Evolutionary conservation across 2,113 vertebrate species (phyloP).

Genomic region (Gymnobelideus leadbeateri): DNA sequence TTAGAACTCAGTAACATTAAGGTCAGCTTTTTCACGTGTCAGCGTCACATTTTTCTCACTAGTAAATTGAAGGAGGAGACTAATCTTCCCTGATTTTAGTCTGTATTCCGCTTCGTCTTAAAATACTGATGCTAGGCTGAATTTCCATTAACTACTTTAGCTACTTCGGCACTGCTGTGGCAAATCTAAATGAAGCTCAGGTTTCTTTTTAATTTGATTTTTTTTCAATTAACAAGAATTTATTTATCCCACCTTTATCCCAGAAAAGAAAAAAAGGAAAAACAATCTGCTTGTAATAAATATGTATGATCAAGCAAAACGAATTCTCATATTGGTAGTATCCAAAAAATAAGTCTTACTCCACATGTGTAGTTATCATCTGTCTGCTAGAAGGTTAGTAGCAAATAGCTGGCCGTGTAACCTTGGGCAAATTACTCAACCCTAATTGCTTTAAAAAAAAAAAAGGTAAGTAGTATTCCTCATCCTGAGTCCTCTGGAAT

Average conservation of each 20-base stretch:
- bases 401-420: too few relatives aligned
- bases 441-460: too few relatives aligned
- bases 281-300: background rate
- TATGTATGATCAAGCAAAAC: background rate
- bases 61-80: background rate
- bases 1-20: background rate
- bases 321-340: background rate
- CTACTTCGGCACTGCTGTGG: background rate
- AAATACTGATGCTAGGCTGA: background rate
- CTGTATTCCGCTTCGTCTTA: background rate
- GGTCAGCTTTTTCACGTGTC: background rate
- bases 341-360: background rate
- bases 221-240: background rate
- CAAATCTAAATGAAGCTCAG: background rate
- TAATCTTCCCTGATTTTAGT: background rate
- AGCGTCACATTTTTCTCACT: slow-evolving; percentile 23
- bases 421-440: too few relatives aligned
- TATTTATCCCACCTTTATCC: background rate
- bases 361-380: background rate
- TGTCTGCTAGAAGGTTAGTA: background rate
- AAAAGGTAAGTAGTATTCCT: background rate
- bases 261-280: background rate
- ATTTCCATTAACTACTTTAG: background rate
- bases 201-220: background rate
- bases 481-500: background rate